Evolutionary conservation across 2,113 vertebrate species (phyloP).

Genomic region (Montifringilla adamsi): DNA sequence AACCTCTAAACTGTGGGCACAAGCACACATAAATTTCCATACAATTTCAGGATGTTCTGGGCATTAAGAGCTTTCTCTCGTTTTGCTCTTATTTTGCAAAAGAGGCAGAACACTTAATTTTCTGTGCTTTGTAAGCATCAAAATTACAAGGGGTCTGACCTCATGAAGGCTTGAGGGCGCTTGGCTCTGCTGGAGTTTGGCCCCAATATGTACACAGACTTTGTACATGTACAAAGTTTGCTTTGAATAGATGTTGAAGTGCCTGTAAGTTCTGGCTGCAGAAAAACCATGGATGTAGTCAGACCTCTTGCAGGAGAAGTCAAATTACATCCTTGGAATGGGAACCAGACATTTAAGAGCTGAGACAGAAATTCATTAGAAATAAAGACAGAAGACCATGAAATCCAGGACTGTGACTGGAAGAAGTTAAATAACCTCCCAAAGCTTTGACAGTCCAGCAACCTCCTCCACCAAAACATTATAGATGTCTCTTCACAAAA

Average conservation of each 20-base stretch:
- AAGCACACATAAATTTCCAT: neutral
- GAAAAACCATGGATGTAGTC: neutral
- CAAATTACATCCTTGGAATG: constrained; percentile 9
- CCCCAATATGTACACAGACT: neutral
- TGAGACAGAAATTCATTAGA: constrained; percentile 27
- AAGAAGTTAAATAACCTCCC: constrained; percentile 5
- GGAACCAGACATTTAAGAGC: constrained; percentile 33
- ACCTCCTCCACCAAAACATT: constrained; percentile 22
- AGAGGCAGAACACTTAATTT: neutral
- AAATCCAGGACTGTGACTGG: constrained; percentile 1
- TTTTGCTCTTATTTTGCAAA: neutral
- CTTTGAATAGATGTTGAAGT: neutral
- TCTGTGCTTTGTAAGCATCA: neutral
- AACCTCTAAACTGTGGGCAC: neutral
- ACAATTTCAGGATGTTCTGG: neutral
- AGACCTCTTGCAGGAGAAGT: constrained; percentile 21
- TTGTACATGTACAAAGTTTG: neutral
- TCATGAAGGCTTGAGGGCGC: neutral
- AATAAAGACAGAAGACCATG: neutral
- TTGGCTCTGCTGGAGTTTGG: neutral
- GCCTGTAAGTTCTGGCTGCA: neutral
- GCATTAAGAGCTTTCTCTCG: neutral
- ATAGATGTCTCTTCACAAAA: constrained; percentile 19
- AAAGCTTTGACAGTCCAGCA: constrained; percentile 12
- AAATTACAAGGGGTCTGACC: neutral